Evolutionary conservation across 2,113 vertebrate genomes (phyloP).

Genomic region (Antigone vipio): DNA sequence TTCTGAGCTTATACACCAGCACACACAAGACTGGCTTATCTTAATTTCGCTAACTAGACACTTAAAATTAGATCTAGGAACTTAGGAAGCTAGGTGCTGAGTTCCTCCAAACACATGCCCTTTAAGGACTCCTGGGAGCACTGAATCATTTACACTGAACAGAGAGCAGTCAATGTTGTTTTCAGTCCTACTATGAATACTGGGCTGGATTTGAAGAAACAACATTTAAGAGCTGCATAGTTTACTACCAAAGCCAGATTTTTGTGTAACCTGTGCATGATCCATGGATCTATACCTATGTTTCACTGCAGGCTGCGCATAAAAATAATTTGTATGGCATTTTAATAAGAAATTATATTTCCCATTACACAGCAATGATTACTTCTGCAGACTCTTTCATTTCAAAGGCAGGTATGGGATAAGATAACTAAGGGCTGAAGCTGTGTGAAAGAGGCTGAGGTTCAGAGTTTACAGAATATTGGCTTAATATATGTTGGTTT

Average conservation of each 20-base stretch:
- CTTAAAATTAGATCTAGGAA: neutral
- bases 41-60: neutral
- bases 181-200: neutral
- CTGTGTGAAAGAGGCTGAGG: neutral
- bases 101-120: rapidly evolving
- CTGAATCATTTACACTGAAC: neutral
- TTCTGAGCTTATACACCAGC: neutral
- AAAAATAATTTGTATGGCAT: neutral
- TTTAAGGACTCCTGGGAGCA: neutral
- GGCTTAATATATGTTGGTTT: neutral
- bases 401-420: neutral
- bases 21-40: neutral
- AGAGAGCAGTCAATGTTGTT: neutral
- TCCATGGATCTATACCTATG: neutral
- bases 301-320: neutral
- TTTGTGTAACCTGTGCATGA: neutral
- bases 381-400: neutral
- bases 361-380: neutral
- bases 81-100: neutral
- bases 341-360: neutral
- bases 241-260: neutral
- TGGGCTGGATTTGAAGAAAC: neutral
- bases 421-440: neutral
- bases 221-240: neutral
- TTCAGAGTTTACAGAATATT: neutral